Evolutionary conservation across 92 coral and sea anemone species (phyloP).

Genomic region (Virgularia gustaviana): DNA sequence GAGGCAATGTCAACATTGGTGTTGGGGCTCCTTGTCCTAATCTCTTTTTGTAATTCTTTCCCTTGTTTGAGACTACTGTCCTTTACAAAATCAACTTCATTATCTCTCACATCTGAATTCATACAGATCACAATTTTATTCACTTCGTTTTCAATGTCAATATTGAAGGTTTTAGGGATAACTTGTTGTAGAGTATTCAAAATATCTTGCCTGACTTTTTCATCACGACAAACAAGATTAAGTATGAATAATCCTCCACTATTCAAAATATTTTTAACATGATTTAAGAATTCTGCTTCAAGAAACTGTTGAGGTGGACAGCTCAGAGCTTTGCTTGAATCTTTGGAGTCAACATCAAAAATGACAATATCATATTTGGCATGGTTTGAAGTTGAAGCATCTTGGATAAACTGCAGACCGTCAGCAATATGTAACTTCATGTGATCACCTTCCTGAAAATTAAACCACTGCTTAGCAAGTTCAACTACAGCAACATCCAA

Average conservation of each 20-base stretch:
- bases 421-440: conserved; percentile 63
- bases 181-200: conserved; percentile 53
- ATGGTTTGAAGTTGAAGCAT: background rate
- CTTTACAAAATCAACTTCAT: background rate
- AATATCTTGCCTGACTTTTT: conserved; percentile 42
- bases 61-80: too few relatives aligned
- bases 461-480: conserved; percentile 75
- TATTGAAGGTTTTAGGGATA: conserved; percentile 57
- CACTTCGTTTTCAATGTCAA: conserved; percentile 65
- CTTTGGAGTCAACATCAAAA: conserved; percentile 77
- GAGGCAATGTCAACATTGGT: conserved; percentile 13
- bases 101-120: background rate
- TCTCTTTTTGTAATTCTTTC: background rate
- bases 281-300: conserved; percentile 44
- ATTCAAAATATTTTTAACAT: conserved; percentile 62
- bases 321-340: conserved; percentile 57
- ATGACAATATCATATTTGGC: conserved; percentile 64
- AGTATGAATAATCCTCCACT: conserved; percentile 73
- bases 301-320: conserved; percentile 71
- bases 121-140: conserved; percentile 58
- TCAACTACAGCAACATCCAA: conserved; percentile 64
- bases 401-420: conserved; percentile 63
- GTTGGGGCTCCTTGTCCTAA: conserved; percentile 7
- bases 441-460: conserved; percentile 72
- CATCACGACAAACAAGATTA: conserved; percentile 72